Evolutionary conservation across 2,888 invertebrate genomes (phyloP).

Genomic region (Diachrysia chrysitis): DNA sequence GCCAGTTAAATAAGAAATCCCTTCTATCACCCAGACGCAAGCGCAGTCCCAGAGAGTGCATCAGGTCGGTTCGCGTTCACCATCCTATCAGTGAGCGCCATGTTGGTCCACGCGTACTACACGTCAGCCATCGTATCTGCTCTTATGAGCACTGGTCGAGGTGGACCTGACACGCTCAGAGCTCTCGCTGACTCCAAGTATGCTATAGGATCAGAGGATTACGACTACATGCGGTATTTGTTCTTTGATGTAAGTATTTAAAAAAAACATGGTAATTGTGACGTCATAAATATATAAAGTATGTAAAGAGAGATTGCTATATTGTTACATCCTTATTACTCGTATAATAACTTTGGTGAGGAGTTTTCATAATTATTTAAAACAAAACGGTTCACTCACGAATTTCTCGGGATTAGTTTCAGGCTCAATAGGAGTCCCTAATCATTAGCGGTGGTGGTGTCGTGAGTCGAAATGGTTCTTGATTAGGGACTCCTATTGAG

Average conservation of each 20-base stretch:
- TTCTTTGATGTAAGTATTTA: conserved; percentile 76
- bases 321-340: too few species aligned
- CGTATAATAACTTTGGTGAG: too few species aligned
- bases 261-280: background rate
- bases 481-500: too few species aligned
- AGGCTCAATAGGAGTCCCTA: too few species aligned
- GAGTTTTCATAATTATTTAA: too few species aligned
- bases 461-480: too few species aligned
- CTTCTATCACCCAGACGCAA: conserved; percentile 71
- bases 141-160: conserved; percentile 77
- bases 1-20: background rate
- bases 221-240: conserved; percentile 74
- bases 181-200: conserved; percentile 79
- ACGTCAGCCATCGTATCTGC: conserved; percentile 83
- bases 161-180: conserved; percentile 72
- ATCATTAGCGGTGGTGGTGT: too few species aligned
- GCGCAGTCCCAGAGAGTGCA: conserved; percentile 75
- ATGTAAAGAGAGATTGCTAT: too few species aligned
- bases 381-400: too few species aligned
- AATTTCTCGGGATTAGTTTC: too few species aligned
- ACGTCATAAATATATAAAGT: too few species aligned
- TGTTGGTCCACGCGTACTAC: conserved; percentile 83
- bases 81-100: conserved; percentile 76
- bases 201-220: conserved; percentile 77
- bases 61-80: conserved; percentile 79